Percentiles rank a stretch among this genome's conserved stretches.
Evolutionary conservation across 2,888 invertebrate genomes (phyloP).

Genomic region (Mystacides longicornis): DNA sequence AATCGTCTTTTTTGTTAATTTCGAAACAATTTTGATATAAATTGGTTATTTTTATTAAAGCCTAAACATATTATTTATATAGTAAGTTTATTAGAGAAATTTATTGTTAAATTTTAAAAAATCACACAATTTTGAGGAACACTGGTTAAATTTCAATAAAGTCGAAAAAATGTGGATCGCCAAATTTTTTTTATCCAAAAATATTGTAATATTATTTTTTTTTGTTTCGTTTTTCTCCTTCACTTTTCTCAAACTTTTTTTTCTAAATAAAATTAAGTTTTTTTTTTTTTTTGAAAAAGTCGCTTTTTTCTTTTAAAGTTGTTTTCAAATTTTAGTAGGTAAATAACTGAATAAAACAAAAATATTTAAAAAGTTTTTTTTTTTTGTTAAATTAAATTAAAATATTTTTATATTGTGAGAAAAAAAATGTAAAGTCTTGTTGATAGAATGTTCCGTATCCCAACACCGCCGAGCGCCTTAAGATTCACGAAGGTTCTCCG

Average conservation of each 20-base stretch:
- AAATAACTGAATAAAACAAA: background rate
- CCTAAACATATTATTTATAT: slow-evolving; percentile 19
- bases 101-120: slow-evolving; percentile 43
- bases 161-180: slow-evolving; percentile 16
- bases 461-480: slow-evolving; percentile 16
- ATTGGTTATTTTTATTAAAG: slow-evolving; percentile 21
- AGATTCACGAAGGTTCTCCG: slow-evolving; percentile 15
- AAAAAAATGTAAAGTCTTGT: slow-evolving; percentile 6
- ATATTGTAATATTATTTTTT: slow-evolving; percentile 4
- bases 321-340: background rate
- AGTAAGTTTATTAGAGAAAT: slow-evolving; percentile 27
- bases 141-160: slow-evolving; percentile 28
- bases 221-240: background rate
- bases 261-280: no score
- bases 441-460: slow-evolving; percentile 4
- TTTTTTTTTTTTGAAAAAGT: no score
- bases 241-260: background rate
- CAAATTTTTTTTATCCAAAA: slow-evolving; percentile 16
- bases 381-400: background rate
- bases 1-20: slow-evolving; percentile 20
- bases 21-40: slow-evolving; percentile 22
- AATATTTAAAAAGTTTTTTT: background rate
- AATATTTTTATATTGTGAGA: background rate
- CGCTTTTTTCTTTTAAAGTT: no score
- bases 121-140: slow-evolving; percentile 54